Base-by-base conservation (phyloP, 2,113 vertebrate species). In the Antigone vipio region DNA sequence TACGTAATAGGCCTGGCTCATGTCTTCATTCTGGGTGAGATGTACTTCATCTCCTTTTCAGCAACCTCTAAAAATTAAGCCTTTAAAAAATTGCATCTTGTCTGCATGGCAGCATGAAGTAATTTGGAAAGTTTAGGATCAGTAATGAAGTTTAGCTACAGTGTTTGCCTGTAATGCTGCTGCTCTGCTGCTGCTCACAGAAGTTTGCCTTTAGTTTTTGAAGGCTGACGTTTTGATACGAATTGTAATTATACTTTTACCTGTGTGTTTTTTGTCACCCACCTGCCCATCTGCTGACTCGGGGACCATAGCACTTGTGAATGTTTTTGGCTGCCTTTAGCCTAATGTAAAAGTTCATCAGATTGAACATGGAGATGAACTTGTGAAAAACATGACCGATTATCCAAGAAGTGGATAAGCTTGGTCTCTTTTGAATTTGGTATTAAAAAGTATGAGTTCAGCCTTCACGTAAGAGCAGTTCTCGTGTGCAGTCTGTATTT, bases 131-230 rank as follows among this genome's bases (percentile, higher is more conserved):
- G 53, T 53, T 60, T 23, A 29, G 69, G 47, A n/a, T 59, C 10
- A 7, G 49, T 35, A 34, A 6, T 45, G 58, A 59, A 32, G 9
- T 74, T 90, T 64, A 63, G 18, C 20, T 73, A 3, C 24, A 58
- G 49, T 0, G 0, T 75, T 82, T 85, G 35, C 44, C 49, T 76
- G n/a, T 11, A n/a, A 11, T 2, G 1, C 4, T 74, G 27, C 49
- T 74, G 24, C 40, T 29, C 32, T 73, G 67, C 72, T 72, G 64
- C 66, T 53, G 30, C 45, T 30, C 3, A 0, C 5, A 30, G 67
- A 24, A 49, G 9, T 11, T 42, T n/a, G 35, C 53, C 42, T 34
- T 60, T 56, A 9, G 17, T 26, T 89, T 58, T 59, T 50, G 15
- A 29, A 69, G 68, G 21, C 3, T 92, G 38, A 5, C 5, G 3